A percentile compares a stretch with the other conserved stretches of the same genome.
phyloP scores from a whole-genome alignment of 2,888 invertebrate species.

The Cybosia mesomella region DNA sequence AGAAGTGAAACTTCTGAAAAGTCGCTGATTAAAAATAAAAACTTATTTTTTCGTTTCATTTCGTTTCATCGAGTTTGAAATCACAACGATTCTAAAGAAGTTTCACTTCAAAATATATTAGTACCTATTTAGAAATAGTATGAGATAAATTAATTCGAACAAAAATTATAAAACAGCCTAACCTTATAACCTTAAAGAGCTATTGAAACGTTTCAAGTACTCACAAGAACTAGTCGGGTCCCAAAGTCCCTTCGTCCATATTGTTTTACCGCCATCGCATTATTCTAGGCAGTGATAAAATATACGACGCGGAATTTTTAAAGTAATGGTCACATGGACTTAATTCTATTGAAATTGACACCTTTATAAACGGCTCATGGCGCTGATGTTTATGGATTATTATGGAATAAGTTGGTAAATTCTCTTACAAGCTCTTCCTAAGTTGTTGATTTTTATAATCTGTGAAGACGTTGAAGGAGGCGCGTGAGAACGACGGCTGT shows the following conservation, averaged over 20 bases:
- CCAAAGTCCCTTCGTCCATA: conserved; percentile 3
- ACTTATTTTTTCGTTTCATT: too few relatives aligned
- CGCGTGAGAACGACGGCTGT: too few relatives aligned
- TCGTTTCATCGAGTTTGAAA: too few relatives aligned
- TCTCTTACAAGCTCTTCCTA: too few relatives aligned
- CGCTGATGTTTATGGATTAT: neutral
- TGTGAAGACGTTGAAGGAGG: too few relatives aligned
- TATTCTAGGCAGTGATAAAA: neutral
- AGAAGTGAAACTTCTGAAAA: too few relatives aligned
- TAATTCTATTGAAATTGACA: neutral
- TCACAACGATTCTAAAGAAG: too few relatives aligned
- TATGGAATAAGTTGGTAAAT: neutral
- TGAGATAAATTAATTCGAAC: neutral
- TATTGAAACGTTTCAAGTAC: neutral
- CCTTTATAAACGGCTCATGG: neutral
- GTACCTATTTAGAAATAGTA: too few relatives aligned
- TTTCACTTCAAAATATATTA: too few relatives aligned
- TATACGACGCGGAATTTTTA: neutral
- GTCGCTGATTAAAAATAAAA: too few relatives aligned
- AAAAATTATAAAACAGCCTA: neutral
- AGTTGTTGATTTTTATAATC: too few relatives aligned
- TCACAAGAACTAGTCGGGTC: neutral
- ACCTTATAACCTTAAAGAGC: neutral
- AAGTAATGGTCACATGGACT: neutral
- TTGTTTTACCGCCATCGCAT: conserved; percentile 2